phyloP scores from a whole-genome alignment of 2,797 vertebrate genomes.

The Sebastes kiyomatsui region DNA sequence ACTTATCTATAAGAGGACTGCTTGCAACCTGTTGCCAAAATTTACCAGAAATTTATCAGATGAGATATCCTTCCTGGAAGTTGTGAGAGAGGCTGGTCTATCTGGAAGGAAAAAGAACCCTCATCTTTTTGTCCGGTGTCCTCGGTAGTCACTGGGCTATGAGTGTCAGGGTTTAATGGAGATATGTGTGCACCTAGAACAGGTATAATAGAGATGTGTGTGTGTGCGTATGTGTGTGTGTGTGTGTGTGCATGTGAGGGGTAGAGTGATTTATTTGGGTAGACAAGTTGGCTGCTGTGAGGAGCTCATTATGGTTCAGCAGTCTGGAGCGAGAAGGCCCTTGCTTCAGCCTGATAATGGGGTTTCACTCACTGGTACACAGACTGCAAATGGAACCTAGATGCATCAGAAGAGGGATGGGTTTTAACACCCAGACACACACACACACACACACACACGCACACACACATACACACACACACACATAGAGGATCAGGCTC shows the following conservation, averaged over 20 bases:
- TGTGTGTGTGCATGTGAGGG: conserved; percentile 10
- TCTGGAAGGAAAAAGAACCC: fast-evolving
- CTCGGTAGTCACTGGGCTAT: conserved; percentile 44
- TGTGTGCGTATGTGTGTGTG: conserved; percentile 21
- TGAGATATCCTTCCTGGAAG: neutral
- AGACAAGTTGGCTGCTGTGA: conserved; percentile 79
- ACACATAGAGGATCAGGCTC: conserved; percentile 2
- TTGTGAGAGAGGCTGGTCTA: neutral
- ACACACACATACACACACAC: neutral
- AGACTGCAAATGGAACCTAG: conserved; percentile 70
- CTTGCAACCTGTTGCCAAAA: neutral
- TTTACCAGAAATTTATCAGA: neutral
- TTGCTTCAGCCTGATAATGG: conserved; percentile 76
- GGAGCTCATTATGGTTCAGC: conserved; percentile 82
- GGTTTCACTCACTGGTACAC: conserved; percentile 77
- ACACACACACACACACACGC: neutral
- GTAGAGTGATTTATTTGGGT: conserved; percentile 80
- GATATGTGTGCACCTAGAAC: conserved; percentile 29
- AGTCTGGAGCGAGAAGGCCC: conserved; percentile 72
- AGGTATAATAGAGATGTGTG: conserved; percentile 44
- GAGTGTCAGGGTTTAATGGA: conserved; percentile 51
- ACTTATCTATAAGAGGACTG: neutral
- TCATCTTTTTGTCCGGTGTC: conserved; percentile 35
- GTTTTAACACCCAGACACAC: conserved; percentile 47
- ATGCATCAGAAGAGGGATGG: conserved; percentile 67